Conservation (phyloP, 2,113 vertebrate species). For the Calidris pygmaea region DNA sequence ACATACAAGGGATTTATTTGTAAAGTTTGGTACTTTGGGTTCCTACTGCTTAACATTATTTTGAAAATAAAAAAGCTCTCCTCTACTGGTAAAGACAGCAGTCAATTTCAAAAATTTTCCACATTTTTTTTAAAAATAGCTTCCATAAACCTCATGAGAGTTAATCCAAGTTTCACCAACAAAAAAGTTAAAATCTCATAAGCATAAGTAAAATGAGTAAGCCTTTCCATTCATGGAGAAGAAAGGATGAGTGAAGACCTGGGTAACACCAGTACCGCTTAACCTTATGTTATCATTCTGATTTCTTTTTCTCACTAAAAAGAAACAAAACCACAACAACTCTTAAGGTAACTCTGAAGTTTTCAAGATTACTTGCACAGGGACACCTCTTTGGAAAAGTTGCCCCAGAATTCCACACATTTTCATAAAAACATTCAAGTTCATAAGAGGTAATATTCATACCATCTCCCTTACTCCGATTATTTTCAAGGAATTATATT, state of each 20-base stretch:
- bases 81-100: neutral
- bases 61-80: neutral
- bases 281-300: neutral
- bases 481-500: neutral
- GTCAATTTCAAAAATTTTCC: neutral
- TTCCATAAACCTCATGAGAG: neutral
- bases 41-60: neutral
- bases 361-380: neutral
- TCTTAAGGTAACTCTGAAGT: accelerated
- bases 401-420: neutral
- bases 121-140: neutral
- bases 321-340: neutral
- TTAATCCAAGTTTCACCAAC: neutral
- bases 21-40: neutral
- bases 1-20: neutral
- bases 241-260: neutral
- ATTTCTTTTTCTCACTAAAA: neutral
- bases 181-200: neutral
- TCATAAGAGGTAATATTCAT: neutral
- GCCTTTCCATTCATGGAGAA: neutral
- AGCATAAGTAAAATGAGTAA: neutral
- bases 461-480: neutral
- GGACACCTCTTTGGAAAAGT: neutral
- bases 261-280: neutral
- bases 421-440: neutral